Percentiles rank a stretch among this genome's conserved stretches.
These are phyloP conservation scores for Dynastes tityus DNA, from an alignment of 2,888 invertebrate genomes.

Conservation along the genomic window DNA sequence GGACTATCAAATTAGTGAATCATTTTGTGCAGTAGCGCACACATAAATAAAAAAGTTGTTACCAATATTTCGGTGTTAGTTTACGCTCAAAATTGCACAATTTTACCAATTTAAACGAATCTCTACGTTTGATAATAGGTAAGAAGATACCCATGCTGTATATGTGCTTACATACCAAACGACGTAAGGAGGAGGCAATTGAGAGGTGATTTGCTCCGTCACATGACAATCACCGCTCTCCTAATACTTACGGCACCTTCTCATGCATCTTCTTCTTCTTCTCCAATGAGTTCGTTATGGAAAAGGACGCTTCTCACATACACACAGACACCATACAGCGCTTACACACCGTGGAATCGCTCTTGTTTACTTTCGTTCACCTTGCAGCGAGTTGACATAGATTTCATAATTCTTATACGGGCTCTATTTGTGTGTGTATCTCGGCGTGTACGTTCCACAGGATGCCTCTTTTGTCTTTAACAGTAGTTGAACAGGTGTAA, in stretches of 20 bases:
- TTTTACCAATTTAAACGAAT: too few species aligned
- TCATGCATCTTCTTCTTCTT: background rate
- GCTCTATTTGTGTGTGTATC: background rate
- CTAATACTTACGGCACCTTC: background rate
- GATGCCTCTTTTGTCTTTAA: background rate
- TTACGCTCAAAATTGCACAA: too few species aligned
- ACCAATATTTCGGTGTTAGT: too few species aligned
- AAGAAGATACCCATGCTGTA: too few species aligned
- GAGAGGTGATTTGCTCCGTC: background rate
- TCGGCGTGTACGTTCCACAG: too few species aligned
- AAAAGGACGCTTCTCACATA: background rate
- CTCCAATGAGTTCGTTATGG: background rate
- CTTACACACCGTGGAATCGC: background rate
- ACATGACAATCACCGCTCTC: slow-evolving; percentile 1
- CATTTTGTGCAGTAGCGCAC: too few species aligned
- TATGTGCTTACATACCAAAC: background rate
- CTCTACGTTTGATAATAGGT: too few species aligned
- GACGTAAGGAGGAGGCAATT: background rate
- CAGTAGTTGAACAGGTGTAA: slow-evolving; percentile 7
- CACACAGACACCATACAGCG: background rate
- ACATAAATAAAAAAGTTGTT: too few species aligned
- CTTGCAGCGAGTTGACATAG: slow-evolving; percentile 25
- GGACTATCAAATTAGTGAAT: too few species aligned
- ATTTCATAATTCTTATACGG: background rate
- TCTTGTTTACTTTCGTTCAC: slow-evolving; percentile 25